phyloP scores from a whole-genome alignment of 92 coral and sea anemone species.

The Meandrina meandrites region DNA sequence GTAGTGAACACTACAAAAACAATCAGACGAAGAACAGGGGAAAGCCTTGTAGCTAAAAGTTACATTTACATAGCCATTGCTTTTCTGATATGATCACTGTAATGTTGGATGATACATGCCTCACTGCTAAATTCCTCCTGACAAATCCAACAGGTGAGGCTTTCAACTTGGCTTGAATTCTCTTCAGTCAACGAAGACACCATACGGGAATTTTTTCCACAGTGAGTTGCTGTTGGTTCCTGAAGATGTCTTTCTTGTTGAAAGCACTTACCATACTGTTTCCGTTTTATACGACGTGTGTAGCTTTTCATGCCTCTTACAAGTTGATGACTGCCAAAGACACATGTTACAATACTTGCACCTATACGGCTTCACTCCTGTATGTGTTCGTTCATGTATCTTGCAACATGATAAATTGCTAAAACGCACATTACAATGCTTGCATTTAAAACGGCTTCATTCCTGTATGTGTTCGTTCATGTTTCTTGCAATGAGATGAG shows the following conservation, averaged over 20 bases:
- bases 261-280: background rate
- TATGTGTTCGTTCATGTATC: background rate
- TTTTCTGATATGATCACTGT: background rate
- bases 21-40: too few relatives aligned
- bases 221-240: background rate
- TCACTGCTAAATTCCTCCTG: background rate
- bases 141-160: background rate
- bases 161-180: background rate
- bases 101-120: background rate
- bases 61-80: too few relatives aligned
- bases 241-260: background rate
- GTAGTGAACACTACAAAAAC: too few relatives aligned
- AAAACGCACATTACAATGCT: background rate
- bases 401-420: background rate
- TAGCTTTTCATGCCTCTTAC: background rate
- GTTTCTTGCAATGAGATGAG: background rate
- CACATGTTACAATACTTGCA: background rate
- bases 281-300: background rate
- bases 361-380: background rate
- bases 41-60: too few relatives aligned
- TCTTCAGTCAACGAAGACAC: background rate
- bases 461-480: background rate
- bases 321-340: background rate
- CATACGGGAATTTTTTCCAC: background rate
- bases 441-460: background rate